phyloP scores from a whole-genome alignment of 2,113 vertebrate genomes.

The Engystomops pustulosus region DNA sequence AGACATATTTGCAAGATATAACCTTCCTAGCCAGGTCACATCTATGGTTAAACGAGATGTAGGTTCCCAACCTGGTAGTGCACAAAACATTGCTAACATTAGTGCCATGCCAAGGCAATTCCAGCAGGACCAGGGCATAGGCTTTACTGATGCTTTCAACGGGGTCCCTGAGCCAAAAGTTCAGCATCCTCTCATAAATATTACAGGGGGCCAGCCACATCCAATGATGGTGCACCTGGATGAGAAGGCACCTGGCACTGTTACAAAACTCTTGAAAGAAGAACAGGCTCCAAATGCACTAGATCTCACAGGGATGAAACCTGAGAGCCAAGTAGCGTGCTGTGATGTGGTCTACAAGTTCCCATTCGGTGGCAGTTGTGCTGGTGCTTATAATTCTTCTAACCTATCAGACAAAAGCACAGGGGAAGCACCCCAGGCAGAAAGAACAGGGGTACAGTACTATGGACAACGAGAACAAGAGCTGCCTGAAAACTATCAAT shows the following conservation, averaged over 20 bases:
- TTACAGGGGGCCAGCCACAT: slow-evolving; percentile 85
- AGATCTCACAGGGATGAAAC: slow-evolving; percentile 90
- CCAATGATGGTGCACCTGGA: slow-evolving; percentile 95
- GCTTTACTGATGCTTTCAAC: slow-evolving; percentile 78
- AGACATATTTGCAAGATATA: slow-evolving; percentile 87
- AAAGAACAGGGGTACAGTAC: slow-evolving; percentile 70
- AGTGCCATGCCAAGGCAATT: slow-evolving; percentile 79
- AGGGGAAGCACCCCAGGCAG: slow-evolving; percentile 63
- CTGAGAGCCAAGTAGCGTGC: slow-evolving; percentile 92
- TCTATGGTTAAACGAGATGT: slow-evolving; percentile 86
- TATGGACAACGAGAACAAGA: slow-evolving; percentile 77
- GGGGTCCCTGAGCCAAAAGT: slow-evolving; percentile 85
- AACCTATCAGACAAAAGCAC: slow-evolving; percentile 79
- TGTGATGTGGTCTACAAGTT: slow-evolving; percentile 97
- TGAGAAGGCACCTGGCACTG: slow-evolving; percentile 75
- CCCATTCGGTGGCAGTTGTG: slow-evolving; percentile 90
- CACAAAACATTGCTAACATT: slow-evolving; percentile 74
- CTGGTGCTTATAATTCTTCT: slow-evolving; percentile 82
- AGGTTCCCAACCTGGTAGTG: slow-evolving; percentile 78
- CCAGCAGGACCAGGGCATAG: slow-evolving; percentile 73
- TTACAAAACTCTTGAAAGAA: slow-evolving; percentile 89
- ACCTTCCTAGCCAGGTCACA: slow-evolving; percentile 85
- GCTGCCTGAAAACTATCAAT: slow-evolving; percentile 75
- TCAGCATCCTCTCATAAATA: slow-evolving; percentile 79
- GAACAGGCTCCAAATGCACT: slow-evolving; percentile 82